These are phyloP conservation scores for Xylota segnis DNA, from an alignment of 2,888 invertebrate genomes.

Conservation along the genomic window DNA sequence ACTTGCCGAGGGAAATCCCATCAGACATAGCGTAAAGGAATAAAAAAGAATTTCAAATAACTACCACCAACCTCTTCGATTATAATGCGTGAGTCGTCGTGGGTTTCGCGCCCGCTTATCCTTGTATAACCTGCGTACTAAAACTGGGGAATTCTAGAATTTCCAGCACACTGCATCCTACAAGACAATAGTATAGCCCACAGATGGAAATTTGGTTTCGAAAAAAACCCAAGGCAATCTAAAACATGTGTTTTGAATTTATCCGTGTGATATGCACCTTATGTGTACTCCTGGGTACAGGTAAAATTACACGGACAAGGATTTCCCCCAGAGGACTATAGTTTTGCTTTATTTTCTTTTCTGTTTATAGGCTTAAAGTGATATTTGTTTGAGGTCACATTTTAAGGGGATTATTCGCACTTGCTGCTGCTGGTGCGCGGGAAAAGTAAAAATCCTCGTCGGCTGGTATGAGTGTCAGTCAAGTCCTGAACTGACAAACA, in stretches of 20 bases:
- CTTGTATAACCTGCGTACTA: constrained; percentile 46
- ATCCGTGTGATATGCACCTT: constrained; percentile 49
- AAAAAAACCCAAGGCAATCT: constrained; percentile 73
- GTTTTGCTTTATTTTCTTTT: constrained; percentile 1
- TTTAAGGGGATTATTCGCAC: constrained; percentile 75
- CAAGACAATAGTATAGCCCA: constrained; percentile 20
- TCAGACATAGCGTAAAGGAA: constrained; percentile 33
- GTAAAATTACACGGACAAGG: constrained; percentile 48
- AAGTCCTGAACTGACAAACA: constrained; percentile 47
- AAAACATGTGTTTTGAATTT: constrained; percentile 75
- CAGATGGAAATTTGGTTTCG: constrained; percentile 61
- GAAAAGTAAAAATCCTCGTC: background rate
- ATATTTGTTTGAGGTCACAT: constrained; percentile 65
- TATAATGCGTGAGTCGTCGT: constrained; percentile 48
- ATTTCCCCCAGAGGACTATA: constrained; percentile 46
- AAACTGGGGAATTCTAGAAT: constrained; percentile 69
- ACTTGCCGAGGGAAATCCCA: constrained; percentile 64
- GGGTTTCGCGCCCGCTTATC: constrained; percentile 48
- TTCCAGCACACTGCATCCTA: constrained; percentile 58
- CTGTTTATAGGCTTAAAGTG: constrained; percentile 51
- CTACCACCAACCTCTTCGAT: constrained; percentile 18
- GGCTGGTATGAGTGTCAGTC: background rate
- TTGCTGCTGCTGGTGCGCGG: constrained; percentile 47
- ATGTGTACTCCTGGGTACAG: constrained; percentile 17
- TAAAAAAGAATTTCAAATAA: constrained; percentile 22